Evolutionary conservation across 2,888 invertebrate species (phyloP), one percentile per base, ranked within the genome.

Genomic region (Diloba caeruleocephala): DNA sequence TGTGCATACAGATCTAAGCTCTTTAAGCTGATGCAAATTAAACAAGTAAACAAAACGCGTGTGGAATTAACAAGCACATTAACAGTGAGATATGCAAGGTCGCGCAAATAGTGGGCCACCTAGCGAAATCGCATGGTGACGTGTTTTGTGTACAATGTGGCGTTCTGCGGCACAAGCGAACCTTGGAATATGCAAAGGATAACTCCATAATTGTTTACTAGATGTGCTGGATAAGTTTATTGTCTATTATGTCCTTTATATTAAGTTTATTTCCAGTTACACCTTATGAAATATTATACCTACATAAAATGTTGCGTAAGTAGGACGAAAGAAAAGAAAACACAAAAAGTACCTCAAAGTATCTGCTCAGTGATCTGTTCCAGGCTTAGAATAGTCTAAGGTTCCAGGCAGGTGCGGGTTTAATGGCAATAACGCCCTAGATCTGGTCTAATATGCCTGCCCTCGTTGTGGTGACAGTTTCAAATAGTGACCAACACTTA

Each of bases 171-270:
- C 54, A 60, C 36, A 15, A 19, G 15, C 15, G 15, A 53, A 45
- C 73, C 63, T 70, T 70, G 60, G 42, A 69, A 69, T 69, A 54
- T 62, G 43, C 38, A 53, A 68, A 72, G 63, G 56, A 63, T 55
- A 71, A 51, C 52, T 51, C 31, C 42, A 26, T 71, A 44, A 36
- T 55, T 41, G 57, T 61, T 50, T 31, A 33, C 38, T n/a, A 58
- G 59, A 58, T 17, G 44, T 32, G 26, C 48, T 26, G 29, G 41
- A 39, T 39, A 25, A 38, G 36, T 43, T 46, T 50, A 51, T 54
- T 54, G 48, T 61, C 25, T 51, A 19, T 53, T 29, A 41, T 10
- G 31, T 38, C 5, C n/a, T n/a, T n/a, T n/a, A n/a, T n/a, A n/a
- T n/a, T n/a, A n/a, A n/a, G n/a, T 23, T 5, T 36, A 19, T 37